Conservation (phyloP, 2,797 vertebrate species). For the Notoglanidium macrostoma region DNA sequence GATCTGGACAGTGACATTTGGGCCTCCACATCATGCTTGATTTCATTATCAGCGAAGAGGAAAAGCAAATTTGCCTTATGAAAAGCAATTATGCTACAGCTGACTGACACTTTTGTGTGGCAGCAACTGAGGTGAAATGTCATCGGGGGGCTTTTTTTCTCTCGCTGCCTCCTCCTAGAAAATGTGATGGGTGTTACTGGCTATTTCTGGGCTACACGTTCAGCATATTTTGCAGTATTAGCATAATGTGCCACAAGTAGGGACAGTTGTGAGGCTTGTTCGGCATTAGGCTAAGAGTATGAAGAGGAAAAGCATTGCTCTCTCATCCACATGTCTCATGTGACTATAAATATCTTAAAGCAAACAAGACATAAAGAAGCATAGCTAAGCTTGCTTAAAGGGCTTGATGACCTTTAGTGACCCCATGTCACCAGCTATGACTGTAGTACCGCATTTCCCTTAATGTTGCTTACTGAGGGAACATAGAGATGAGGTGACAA, state of each 20-base stretch:
- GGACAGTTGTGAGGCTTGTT: background rate
- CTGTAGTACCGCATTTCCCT: background rate
- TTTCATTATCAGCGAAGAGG: constrained; percentile 95
- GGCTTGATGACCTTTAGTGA: background rate
- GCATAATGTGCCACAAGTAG: background rate
- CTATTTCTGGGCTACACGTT: background rate
- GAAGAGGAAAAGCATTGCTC: background rate
- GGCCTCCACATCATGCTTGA: constrained; percentile 87
- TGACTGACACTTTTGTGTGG: constrained; percentile 83
- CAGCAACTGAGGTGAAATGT: constrained; percentile 56
- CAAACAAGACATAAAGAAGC: background rate
- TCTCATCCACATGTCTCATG: no score
- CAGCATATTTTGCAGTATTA: background rate
- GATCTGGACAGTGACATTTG: constrained; percentile 89
- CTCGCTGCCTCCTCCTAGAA: background rate
- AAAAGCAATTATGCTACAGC: constrained; percentile 95
- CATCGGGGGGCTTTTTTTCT: background rate
- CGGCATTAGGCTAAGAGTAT: no score
- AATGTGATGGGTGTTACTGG: background rate
- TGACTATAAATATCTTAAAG: background rate
- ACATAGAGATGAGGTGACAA: background rate
- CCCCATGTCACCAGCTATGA: no score
- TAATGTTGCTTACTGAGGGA: background rate
- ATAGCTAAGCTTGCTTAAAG: background rate
- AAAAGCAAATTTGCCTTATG: constrained; percentile 98